A percentile compares a stretch with the other conserved stretches of the same genome.
These are phyloP conservation scores for Zonitis immaculata DNA, from an alignment of 2,888 invertebrate species.

Conservation along the genomic window DNA sequence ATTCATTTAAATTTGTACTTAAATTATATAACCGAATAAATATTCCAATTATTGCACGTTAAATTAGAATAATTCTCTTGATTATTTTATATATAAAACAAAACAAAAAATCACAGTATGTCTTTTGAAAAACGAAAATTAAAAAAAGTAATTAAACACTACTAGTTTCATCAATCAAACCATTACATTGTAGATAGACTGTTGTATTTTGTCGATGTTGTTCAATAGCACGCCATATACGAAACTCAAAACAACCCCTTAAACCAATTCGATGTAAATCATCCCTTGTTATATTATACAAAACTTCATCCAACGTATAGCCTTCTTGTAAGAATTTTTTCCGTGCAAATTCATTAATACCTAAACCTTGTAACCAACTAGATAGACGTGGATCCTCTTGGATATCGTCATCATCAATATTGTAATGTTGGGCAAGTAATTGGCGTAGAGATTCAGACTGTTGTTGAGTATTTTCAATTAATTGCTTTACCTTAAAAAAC, in stretches of 20 bases:
- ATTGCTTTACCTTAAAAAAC: constrained; percentile 37
- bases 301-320: constrained; percentile 73
- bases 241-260: constrained; percentile 77
- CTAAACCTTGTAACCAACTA: constrained; percentile 67
- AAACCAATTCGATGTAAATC: constrained; percentile 76
- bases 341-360: constrained; percentile 64
- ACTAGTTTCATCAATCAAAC: constrained; percentile 27
- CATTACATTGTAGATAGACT: constrained; percentile 27
- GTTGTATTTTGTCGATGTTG: constrained; percentile 51
- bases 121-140: background rate
- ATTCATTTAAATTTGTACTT: background rate
- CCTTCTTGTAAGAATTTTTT: constrained; percentile 67
- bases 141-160: constrained; percentile 20
- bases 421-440: constrained; percentile 11
- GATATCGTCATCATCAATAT: constrained; percentile 37
- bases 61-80: constrained; percentile 21
- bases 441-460: constrained; percentile 32
- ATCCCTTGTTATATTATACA: constrained; percentile 73
- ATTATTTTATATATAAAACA: constrained; percentile 19
- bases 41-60: constrained; percentile 21
- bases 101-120: constrained; percentile 30
- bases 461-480: constrained; percentile 34
- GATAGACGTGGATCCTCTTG: constrained; percentile 56
- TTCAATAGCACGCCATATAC: constrained; percentile 78
- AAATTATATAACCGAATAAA: background rate